These are phyloP conservation scores for Lutraria lutraria DNA, from an alignment of 2,888 invertebrate species.

Conservation along the genomic window DNA sequence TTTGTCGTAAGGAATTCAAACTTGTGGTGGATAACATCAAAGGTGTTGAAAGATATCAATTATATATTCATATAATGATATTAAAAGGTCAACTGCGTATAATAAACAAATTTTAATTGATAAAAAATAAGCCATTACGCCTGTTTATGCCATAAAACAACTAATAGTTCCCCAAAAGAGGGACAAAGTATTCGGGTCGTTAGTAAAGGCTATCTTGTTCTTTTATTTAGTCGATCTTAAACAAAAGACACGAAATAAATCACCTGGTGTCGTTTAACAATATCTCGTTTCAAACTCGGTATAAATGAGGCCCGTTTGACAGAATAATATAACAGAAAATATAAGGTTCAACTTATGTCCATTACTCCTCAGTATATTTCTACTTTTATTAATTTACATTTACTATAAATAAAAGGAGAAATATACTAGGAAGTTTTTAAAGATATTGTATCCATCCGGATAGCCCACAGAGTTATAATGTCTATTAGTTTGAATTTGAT, in stretches of 20 bases:
- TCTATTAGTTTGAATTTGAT: too few species aligned
- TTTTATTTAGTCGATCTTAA: slow-evolving; percentile 50
- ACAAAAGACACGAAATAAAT: slow-evolving; percentile 63
- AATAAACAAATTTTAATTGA: slow-evolving; percentile 45
- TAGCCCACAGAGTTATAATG: too few species aligned
- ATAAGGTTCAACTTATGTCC: not conserved
- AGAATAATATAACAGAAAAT: not conserved
- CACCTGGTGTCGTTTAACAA: slow-evolving; percentile 38
- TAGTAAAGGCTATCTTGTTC: slow-evolving; percentile 51
- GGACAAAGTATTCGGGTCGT: slow-evolving; percentile 63
- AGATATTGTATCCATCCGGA: too few species aligned
- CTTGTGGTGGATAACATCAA: slow-evolving; percentile 50
- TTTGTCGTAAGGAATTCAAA: slow-evolving; percentile 33
- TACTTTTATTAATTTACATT: too few species aligned
- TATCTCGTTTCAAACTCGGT: slow-evolving; percentile 19
- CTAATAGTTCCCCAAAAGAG: slow-evolving; percentile 32
- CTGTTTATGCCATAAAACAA: slow-evolving; percentile 41
- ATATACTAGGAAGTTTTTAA: too few species aligned
- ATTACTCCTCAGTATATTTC: too few species aligned
- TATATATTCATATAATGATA: slow-evolving; percentile 40
- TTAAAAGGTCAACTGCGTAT: slow-evolving; percentile 43
- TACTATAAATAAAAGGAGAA: too few species aligned
- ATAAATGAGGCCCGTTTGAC: slow-evolving; percentile 35
- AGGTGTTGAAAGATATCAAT: slow-evolving; percentile 58
- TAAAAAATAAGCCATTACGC: slow-evolving; percentile 43